phyloP scores from a whole-genome alignment of 2,888 invertebrate species.

The Drosophila bunnanda region DNA sequence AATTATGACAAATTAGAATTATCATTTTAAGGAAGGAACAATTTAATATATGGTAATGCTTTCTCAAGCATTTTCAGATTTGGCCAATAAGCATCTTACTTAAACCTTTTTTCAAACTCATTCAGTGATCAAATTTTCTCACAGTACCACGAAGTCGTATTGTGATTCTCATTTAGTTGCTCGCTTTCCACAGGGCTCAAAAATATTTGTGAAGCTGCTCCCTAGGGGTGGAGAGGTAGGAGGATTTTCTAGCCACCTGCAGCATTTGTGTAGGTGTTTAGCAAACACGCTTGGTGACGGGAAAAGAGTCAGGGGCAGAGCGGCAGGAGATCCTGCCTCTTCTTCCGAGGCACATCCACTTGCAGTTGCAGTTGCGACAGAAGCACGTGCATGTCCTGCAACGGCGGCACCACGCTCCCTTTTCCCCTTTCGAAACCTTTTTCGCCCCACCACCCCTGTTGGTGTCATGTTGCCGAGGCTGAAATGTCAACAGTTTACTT shows the following conservation, averaged over 20 bases:
- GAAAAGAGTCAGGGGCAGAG: neutral
- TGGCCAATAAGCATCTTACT: no score
- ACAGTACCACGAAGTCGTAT: neutral
- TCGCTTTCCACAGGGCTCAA: constrained; percentile 54
- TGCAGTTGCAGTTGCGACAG: constrained; percentile 39
- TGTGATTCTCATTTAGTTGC: constrained; percentile 66
- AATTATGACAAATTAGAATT: no score
- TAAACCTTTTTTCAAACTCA: neutral
- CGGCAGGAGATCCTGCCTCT: constrained; percentile 22
- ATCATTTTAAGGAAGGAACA: neutral
- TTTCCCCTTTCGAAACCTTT: neutral
- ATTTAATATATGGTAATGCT: neutral
- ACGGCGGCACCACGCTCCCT: constrained; percentile 38
- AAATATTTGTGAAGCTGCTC: constrained; percentile 69
- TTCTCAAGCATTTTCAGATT: no score
- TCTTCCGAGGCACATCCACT: constrained; percentile 67
- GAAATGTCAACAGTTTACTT: constrained; percentile 79
- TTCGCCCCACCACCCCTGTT: neutral
- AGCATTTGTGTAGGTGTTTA: constrained; percentile 73
- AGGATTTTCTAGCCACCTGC: constrained; percentile 13
- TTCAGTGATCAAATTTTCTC: neutral
- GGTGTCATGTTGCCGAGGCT: constrained; percentile 70
- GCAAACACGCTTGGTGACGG: constrained; percentile 60
- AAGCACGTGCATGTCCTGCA: constrained; percentile 60
- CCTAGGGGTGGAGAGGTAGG: neutral